Evolutionary conservation across 2,797 vertebrate species (phyloP).

Genomic region (Gallinago stenura): DNA sequence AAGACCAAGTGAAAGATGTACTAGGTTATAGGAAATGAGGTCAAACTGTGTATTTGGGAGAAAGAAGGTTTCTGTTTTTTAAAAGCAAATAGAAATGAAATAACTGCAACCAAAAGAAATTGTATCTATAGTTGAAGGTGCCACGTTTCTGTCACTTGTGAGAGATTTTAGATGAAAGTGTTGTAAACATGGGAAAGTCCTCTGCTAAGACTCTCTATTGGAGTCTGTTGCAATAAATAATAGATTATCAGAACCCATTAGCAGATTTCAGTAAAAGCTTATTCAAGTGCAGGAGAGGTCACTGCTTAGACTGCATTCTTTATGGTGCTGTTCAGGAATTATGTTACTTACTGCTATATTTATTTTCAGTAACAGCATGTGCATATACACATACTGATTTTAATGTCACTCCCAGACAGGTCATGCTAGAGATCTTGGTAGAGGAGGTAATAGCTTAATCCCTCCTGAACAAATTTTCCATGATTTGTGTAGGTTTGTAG

Average conservation of each 20-base stretch:
- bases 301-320: constrained; percentile 48
- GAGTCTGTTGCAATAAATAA: constrained; percentile 76
- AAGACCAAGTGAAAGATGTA: neutral
- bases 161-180: constrained; percentile 16
- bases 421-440: neutral
- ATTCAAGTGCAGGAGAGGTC: constrained; percentile 49
- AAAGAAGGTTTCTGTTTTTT: neutral
- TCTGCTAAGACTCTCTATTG: constrained; percentile 55
- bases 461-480: neutral
- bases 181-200: constrained; percentile 53
- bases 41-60: neutral
- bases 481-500: neutral
- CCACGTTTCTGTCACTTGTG: constrained; percentile 1
- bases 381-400: neutral
- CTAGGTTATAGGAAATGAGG: neutral
- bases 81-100: neutral
- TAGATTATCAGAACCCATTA: constrained; percentile 78
- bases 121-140: neutral
- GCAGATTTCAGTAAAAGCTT: constrained; percentile 69
- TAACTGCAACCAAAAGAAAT: neutral
- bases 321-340: constrained; percentile 20
- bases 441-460: neutral
- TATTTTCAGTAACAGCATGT: constrained; percentile 6
- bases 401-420: constrained; percentile 48
- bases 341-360: constrained; percentile 4